A percentile compares a stretch with the other conserved stretches of the same genome.
phyloP scores from a whole-genome alignment of 2,888 invertebrate species.

The Caenorhabditis panamensis region DNA sequence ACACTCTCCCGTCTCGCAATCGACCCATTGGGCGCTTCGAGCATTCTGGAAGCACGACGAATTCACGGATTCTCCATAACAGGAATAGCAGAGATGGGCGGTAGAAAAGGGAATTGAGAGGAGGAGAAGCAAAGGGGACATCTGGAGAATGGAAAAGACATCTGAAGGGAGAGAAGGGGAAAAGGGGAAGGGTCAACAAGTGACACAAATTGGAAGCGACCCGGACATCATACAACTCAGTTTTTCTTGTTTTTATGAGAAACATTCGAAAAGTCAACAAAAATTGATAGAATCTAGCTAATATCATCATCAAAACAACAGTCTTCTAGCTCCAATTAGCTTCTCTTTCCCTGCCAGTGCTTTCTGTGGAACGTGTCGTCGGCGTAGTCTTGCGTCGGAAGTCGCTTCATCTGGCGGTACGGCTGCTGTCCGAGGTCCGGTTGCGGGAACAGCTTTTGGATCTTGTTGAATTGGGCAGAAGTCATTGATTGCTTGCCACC shows the following conservation, averaged over 20 bases:
- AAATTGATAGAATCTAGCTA: constrained; percentile 18
- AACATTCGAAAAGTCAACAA: constrained; percentile 19
- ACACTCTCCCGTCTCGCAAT: constrained; percentile 59
- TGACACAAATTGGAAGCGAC: constrained; percentile 47
- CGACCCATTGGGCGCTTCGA: constrained; percentile 56
- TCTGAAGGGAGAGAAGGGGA: constrained; percentile 1
- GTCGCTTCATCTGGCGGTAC: constrained; percentile 75
- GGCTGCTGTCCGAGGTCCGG: constrained; percentile 75
- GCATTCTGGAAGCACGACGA: constrained; percentile 55
- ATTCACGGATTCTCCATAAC: constrained; percentile 48
- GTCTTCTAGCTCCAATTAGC: constrained; percentile 32
- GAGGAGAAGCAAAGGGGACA: constrained; percentile 17
- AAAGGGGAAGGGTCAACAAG: constrained; percentile 31
- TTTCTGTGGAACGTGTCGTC: constrained; percentile 78
- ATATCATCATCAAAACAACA: not conserved
- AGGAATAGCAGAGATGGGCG: constrained; percentile 60
- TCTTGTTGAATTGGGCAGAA: constrained; percentile 76
- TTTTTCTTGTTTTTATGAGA: constrained; percentile 11
- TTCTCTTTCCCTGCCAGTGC: constrained; percentile 71
- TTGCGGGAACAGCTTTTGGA: constrained; percentile 78
- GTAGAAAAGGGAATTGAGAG: constrained; percentile 23
- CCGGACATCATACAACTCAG: not conserved
- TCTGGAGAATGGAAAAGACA: constrained; percentile 8
- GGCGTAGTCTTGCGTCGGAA: constrained; percentile 76
- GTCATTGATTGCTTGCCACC: constrained; percentile 65